phyloP scores from a whole-genome alignment of 92 coral and sea anemone genomes.

The Chrysogorgia sp. region DNA sequence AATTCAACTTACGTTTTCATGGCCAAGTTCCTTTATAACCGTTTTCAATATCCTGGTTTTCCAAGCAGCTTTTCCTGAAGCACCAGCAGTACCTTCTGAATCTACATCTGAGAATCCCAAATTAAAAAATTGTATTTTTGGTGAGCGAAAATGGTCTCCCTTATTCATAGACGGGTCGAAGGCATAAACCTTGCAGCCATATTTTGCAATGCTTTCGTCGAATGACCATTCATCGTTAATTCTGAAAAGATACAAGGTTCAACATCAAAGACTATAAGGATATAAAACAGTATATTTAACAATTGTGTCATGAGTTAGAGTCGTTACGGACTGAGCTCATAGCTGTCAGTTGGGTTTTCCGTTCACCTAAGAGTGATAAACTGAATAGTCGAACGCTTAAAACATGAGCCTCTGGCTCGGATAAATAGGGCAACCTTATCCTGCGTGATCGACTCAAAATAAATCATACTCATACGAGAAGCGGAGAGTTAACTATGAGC shows the following conservation, averaged over 20 bases:
- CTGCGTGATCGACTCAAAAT: too few relatives aligned
- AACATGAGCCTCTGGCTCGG: too few relatives aligned
- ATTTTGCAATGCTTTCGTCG: slow-evolving; percentile 78
- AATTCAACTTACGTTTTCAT: slow-evolving; percentile 74
- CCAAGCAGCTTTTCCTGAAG: slow-evolving; percentile 57
- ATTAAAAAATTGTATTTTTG: slow-evolving; percentile 67
- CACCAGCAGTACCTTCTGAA: slow-evolving; percentile 56
- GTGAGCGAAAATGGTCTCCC: slow-evolving; percentile 68
- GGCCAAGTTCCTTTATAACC: slow-evolving; percentile 70
- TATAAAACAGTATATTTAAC: too few relatives aligned
- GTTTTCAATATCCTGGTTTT: slow-evolving; percentile 71
- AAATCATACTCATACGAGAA: too few relatives aligned
- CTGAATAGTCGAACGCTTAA: too few relatives aligned
- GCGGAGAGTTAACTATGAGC: too few relatives aligned
- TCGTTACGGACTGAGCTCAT: too few relatives aligned
- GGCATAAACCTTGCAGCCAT: slow-evolving; percentile 85
- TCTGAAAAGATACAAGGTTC: slow-evolving; percentile 34
- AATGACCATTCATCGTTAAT: slow-evolving; percentile 85
- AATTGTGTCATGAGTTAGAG: too few relatives aligned
- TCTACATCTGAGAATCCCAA: slow-evolving; percentile 72
- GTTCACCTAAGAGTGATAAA: too few relatives aligned
- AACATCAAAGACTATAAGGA: too few relatives aligned
- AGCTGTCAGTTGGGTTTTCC: too few relatives aligned
- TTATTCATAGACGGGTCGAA: slow-evolving; percentile 86
- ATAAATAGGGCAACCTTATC: too few relatives aligned